A percentile compares a stretch with the other conserved stretches of the same genome.
phyloP scores from a whole-genome alignment of 1,140 invertebrate genomes.

The Zaprionus davidi region DNA sequence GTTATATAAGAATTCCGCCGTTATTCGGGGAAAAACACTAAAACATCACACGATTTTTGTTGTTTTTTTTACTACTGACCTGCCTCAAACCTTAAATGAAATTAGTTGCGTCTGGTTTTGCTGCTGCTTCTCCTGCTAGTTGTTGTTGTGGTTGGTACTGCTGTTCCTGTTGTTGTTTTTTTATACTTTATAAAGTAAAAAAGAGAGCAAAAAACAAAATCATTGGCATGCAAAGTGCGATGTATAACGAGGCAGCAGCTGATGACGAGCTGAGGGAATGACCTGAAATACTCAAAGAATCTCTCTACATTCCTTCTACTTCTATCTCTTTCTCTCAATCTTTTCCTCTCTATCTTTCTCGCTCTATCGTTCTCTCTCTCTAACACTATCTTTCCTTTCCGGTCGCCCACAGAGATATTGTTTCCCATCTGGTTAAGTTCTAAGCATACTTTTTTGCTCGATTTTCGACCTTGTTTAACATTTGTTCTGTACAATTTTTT shows the following conservation, averaged over 20 bases:
- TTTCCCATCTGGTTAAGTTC: conserved; percentile 5
- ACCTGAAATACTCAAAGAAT: conserved; percentile 12
- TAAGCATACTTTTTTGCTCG: conserved; percentile 10
- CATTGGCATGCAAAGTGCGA: conserved; percentile 67
- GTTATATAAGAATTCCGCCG: conserved; percentile 58
- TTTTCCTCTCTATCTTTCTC: conserved; percentile 9
- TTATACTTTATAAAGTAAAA: conserved; percentile 48
- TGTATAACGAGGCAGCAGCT: conserved; percentile 52
- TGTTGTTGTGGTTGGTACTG: conserved; percentile 27
- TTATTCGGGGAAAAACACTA: conserved; percentile 20
- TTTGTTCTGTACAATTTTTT: conserved; percentile 27
- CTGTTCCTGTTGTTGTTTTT: conserved; percentile 13
- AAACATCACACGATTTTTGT: conserved; percentile 19
- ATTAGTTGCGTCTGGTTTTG: conserved; percentile 38
- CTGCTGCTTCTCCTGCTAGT: conserved; percentile 3
- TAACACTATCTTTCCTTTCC: not conserved
- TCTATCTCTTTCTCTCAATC: not conserved
- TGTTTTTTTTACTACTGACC: conserved; percentile 53
- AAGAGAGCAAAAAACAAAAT: conserved; percentile 56
- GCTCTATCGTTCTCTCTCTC: not conserved
- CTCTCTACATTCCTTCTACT: conserved; percentile 11
- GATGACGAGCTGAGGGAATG: conserved; percentile 20
- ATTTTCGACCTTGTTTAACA: conserved; percentile 18
- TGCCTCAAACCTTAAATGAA: conserved; percentile 55
- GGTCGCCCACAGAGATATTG: not conserved